These are phyloP conservation scores for Salmo trutta DNA, from an alignment of 2,797 vertebrate species.

Conservation along the genomic window DNA sequence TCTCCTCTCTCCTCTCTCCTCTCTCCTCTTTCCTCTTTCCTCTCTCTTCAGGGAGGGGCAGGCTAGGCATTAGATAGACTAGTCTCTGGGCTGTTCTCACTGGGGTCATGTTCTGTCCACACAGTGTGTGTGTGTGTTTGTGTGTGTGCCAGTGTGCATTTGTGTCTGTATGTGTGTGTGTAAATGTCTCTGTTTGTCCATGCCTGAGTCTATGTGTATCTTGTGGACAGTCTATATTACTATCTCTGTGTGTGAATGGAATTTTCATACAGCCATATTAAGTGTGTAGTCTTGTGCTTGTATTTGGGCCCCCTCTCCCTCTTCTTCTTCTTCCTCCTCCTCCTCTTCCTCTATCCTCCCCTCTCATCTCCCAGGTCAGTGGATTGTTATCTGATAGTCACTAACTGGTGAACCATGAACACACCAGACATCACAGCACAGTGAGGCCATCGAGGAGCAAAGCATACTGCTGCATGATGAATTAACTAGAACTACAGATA, in stretches of 20 bases:
- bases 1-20: too few relatives aligned
- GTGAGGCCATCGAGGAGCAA: slow-evolving; percentile 25
- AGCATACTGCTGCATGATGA: slow-evolving; percentile 7
- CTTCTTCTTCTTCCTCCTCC: slow-evolving; percentile 23
- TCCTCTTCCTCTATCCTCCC: slow-evolving; percentile 31
- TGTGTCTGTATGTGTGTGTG: slow-evolving; percentile 1
- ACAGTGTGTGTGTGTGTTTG: slow-evolving; percentile 2
- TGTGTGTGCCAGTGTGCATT: not conserved
- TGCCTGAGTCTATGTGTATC: slow-evolving; percentile 10
- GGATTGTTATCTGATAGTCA: slow-evolving; percentile 69
- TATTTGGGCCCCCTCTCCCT: slow-evolving; percentile 11
- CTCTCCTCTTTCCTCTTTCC: too few relatives aligned
- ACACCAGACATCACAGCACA: slow-evolving; percentile 31
- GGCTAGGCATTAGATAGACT: too few relatives aligned
- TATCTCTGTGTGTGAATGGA: slow-evolving; percentile 11
- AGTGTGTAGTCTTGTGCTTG: slow-evolving; percentile 36
- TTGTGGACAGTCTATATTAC: not conserved
- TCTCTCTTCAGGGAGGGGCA: too few relatives aligned
- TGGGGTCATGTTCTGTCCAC: not conserved
- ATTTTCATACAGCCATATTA: slow-evolving; percentile 24
- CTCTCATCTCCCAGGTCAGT: slow-evolving; percentile 27
- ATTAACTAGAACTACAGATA: slow-evolving; percentile 20
- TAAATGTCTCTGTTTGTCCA: slow-evolving; percentile 15
- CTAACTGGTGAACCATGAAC: slow-evolving; percentile 69
- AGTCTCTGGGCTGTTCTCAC: not conserved